These are phyloP conservation scores for Cerceris ruficornis DNA, from an alignment of 2,888 invertebrate genomes.

Conservation along the genomic window DNA sequence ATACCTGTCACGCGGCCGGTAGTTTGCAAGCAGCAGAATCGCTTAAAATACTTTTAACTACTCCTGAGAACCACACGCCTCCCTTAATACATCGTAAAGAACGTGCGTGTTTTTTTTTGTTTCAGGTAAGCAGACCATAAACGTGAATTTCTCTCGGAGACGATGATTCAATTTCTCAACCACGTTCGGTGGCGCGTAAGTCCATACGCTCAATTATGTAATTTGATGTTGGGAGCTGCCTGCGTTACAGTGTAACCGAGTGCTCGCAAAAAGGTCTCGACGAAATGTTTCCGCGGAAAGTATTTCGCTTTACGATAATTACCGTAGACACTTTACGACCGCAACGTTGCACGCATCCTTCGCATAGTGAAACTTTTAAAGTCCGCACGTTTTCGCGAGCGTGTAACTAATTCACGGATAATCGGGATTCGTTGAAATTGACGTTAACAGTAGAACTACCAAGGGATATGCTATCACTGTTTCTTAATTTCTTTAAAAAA, in stretches of 20 bases:
- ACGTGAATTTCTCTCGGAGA: conserved; percentile 26
- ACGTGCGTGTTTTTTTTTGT: conserved; percentile 47
- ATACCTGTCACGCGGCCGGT: background rate
- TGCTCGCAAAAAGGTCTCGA: background rate
- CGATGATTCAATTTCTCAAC: conserved; percentile 46
- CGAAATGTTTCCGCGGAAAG: background rate
- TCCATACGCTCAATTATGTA: conserved; percentile 13
- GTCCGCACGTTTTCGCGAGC: too few species aligned
- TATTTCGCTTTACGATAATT: too few species aligned
- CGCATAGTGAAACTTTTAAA: too few species aligned
- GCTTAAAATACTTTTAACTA: conserved; percentile 41
- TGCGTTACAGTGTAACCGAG: background rate
- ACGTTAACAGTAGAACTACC: too few species aligned
- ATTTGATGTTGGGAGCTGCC: background rate
- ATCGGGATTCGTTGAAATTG: too few species aligned
- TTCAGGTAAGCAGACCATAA: conserved; percentile 55
- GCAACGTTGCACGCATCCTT: too few species aligned
- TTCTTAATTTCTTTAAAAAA: too few species aligned
- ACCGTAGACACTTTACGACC: too few species aligned
- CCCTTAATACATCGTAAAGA: conserved; percentile 48
- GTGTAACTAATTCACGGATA: too few species aligned
- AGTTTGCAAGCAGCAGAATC: conserved; percentile 30
- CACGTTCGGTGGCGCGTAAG: conserved; percentile 42
- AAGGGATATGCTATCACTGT: too few species aligned
- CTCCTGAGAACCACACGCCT: conserved; percentile 20